phyloP scores from a whole-genome alignment of 2,797 vertebrate genomes.

The Sebastes melanostomus region DNA sequence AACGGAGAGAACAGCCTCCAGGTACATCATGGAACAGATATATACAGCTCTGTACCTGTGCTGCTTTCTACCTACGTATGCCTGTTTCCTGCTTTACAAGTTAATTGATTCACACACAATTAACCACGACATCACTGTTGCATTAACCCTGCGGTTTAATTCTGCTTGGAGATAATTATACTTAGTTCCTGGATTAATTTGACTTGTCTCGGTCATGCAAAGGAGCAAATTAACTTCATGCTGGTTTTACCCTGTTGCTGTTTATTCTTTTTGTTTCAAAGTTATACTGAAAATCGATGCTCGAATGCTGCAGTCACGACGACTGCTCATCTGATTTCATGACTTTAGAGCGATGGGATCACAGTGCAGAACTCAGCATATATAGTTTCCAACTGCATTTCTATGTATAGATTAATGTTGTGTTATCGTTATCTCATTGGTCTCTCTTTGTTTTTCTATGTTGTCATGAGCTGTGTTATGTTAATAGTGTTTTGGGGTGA shows the following conservation, averaged over 20 bases:
- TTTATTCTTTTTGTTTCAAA: background rate
- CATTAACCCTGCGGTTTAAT: slow-evolving; percentile 15
- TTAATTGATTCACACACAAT: background rate
- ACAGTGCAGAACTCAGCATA: background rate
- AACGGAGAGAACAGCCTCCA: slow-evolving; percentile 4
- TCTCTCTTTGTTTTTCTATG: background rate
- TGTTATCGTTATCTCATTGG: background rate
- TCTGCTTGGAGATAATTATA: slow-evolving; percentile 23
- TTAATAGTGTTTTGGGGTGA: background rate
- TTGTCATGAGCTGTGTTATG: background rate
- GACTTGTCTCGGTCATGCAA: background rate
- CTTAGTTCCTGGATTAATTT: slow-evolving; percentile 15
- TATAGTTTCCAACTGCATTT: background rate
- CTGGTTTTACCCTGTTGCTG: background rate
- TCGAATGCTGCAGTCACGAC: background rate
- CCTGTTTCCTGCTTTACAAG: background rate
- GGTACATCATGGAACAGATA: background rate
- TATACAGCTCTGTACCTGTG: background rate
- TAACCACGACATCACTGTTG: background rate
- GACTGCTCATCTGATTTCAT: background rate
- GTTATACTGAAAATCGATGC: background rate
- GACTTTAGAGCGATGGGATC: background rate
- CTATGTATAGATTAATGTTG: background rate
- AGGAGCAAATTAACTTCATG: background rate
- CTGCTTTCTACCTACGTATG: background rate